A percentile compares a stretch with the other conserved stretches of the same genome.
Conservation (phyloP, 1,140 invertebrate species). For the Araneus ventricosus region DNA sequence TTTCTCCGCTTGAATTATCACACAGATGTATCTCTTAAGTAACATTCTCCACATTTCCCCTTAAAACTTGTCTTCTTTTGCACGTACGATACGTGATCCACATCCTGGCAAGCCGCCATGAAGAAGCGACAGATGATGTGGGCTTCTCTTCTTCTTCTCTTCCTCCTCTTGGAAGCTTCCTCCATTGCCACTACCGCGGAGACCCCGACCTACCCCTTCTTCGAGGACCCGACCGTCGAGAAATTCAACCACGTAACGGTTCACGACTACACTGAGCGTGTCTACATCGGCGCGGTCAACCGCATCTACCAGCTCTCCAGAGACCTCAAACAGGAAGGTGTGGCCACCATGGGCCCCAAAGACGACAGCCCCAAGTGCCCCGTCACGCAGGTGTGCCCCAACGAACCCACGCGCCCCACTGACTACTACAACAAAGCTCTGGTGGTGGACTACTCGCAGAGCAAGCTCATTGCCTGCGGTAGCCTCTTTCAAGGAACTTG, state of each 20-base stretch:
- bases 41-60: no score
- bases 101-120: conserved; percentile 52
- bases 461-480: no score
- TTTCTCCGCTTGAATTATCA: no score
- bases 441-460: no score
- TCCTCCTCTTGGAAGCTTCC: background rate
- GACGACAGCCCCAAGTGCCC: conserved; percentile 92
- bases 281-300: no score
- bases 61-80: no score
- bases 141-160: background rate
- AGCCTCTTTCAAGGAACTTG: conserved; percentile 96
- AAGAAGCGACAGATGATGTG: conserved; percentile 60
- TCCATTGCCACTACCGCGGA: conserved; percentile 70
- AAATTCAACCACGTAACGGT: conserved; percentile 90
- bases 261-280: conserved; percentile 93
- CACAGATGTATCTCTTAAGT: no score
- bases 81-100: background rate
- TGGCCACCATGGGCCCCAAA: conserved; percentile 92
- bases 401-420: conserved; percentile 85
- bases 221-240: conserved; percentile 75
- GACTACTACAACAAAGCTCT: no score
- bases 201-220: conserved; percentile 79
- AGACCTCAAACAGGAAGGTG: conserved; percentile 88
- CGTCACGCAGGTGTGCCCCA: conserved; percentile 84
- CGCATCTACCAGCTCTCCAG: conserved; percentile 93